These are phyloP conservation scores for Syngnathus typhle DNA, from an alignment of 2,113 vertebrate genomes.

Conservation along the genomic window DNA sequence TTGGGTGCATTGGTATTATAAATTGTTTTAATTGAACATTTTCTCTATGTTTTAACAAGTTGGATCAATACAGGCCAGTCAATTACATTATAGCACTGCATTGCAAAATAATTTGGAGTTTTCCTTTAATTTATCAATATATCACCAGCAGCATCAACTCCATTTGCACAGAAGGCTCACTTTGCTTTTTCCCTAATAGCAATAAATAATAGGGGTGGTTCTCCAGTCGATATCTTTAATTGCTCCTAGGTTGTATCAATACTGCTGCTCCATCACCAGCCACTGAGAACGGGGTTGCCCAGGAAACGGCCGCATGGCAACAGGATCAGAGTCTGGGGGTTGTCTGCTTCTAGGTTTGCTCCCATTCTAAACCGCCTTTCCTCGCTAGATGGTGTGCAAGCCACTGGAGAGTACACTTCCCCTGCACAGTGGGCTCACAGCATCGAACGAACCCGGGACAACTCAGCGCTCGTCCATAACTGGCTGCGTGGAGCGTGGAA, in stretches of 20 bases:
- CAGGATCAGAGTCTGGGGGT: constrained; percentile 89
- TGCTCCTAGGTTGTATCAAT: constrained; percentile 65
- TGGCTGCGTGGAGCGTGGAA: constrained; percentile 55
- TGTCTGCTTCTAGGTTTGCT: constrained; percentile 78
- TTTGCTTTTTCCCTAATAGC: constrained; percentile 31
- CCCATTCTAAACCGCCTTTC: constrained; percentile 81
- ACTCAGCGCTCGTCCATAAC: constrained; percentile 61
- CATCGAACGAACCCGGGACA: constrained; percentile 66
- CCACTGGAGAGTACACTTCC: constrained; percentile 78
- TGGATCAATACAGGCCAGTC: not conserved
- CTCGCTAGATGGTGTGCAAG: constrained; percentile 89
- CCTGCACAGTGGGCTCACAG: constrained; percentile 55
- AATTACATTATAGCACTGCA: not conserved
- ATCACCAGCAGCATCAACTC: constrained; percentile 30
- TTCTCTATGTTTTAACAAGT: not conserved
- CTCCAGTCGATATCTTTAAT: constrained; percentile 62
- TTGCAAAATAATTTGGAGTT: constrained; percentile 23
- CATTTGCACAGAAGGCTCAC: constrained; percentile 21
- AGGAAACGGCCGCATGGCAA: constrained; percentile 99
- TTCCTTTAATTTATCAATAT: not conserved
- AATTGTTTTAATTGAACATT: not conserved
- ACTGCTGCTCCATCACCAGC: constrained; percentile 73
- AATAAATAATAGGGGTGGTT: constrained; percentile 36
- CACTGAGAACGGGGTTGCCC: constrained; percentile 87
- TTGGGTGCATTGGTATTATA: not conserved